Percentiles rank a stretch among this genome's conserved stretches.
phyloP scores from a whole-genome alignment of 1,140 invertebrate genomes.

The Sycophila sp. region DNA sequence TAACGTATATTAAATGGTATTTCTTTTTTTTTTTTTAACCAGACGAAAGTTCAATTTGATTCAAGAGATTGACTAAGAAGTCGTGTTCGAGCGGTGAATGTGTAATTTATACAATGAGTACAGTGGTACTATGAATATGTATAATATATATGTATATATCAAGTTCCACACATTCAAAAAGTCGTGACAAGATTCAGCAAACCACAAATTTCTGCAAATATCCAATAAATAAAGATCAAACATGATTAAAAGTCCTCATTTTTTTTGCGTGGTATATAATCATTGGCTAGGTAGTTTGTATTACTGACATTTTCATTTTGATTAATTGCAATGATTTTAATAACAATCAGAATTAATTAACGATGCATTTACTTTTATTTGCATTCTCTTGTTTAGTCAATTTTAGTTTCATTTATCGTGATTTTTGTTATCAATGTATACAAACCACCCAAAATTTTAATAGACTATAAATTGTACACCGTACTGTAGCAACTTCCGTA shows the following conservation, averaged over 20 bases:
- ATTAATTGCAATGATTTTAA: too few relatives aligned
- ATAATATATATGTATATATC: constrained; percentile 45
- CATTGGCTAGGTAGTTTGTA: constrained; percentile 48
- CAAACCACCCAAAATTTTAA: constrained; percentile 49
- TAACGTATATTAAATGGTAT: constrained; percentile 51
- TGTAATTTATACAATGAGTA: constrained; percentile 68
- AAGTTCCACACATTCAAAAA: constrained; percentile 65
- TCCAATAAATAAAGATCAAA: constrained; percentile 65
- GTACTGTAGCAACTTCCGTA: constrained; percentile 50
- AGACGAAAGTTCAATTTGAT: constrained; percentile 48
- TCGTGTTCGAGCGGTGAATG: constrained; percentile 63
- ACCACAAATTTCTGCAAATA: constrained; percentile 68
- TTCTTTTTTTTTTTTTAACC: constrained; percentile 42
- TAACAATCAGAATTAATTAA: too few relatives aligned
- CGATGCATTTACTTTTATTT: too few relatives aligned
- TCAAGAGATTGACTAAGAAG: constrained; percentile 48
- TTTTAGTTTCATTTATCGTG: too few relatives aligned
- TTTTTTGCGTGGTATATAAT: constrained; percentile 61
- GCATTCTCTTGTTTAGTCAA: too few relatives aligned
- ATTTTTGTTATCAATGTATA: constrained; percentile 39
- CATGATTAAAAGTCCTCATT: constrained; percentile 63
- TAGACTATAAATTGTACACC: constrained; percentile 53
- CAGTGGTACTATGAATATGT: constrained; percentile 62
- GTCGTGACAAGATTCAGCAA: constrained; percentile 67
- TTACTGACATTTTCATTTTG: constrained; percentile 22